These are phyloP conservation scores for Drosophila pectinifera DNA, from an alignment of 1,140 invertebrate genomes.

Conservation along the genomic window DNA sequence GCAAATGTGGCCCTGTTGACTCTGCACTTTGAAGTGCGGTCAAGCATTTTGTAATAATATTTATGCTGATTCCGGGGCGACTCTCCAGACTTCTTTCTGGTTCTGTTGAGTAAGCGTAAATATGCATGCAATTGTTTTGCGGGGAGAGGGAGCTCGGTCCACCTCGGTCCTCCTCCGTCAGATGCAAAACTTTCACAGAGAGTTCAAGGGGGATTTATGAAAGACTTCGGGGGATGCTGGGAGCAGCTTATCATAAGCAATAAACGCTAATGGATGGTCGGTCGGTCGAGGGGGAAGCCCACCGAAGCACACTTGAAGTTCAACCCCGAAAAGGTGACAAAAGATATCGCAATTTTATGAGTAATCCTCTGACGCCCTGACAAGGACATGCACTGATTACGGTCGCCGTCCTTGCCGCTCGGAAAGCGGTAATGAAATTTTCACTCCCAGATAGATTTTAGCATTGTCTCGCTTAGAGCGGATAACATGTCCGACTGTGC, in stretches of 20 bases:
- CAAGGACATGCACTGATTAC: slow-evolving; percentile 76
- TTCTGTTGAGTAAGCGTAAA: slow-evolving; percentile 40
- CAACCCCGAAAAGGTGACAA: slow-evolving; percentile 77
- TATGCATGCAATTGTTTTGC: not conserved
- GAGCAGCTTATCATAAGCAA: slow-evolving; percentile 70
- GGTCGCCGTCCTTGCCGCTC: slow-evolving; percentile 13
- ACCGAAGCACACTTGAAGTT: slow-evolving; percentile 33
- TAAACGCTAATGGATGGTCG: slow-evolving; percentile 74
- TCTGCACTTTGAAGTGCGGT: slow-evolving; percentile 68
- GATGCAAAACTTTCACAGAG: slow-evolving; percentile 14
- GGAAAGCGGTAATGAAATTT: slow-evolving; percentile 75
- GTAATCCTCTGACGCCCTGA: slow-evolving; percentile 78
- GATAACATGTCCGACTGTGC: slow-evolving; percentile 55
- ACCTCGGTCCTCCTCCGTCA: not conserved
- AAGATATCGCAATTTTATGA: slow-evolving; percentile 83
- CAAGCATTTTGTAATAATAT: slow-evolving; percentile 68
- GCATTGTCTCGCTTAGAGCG: slow-evolving; percentile 72
- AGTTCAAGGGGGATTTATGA: slow-evolving; percentile 33
- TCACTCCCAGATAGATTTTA: slow-evolving; percentile 79
- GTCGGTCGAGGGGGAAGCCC: slow-evolving; percentile 6
- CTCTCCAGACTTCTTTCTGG: slow-evolving; percentile 20
- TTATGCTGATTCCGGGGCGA: slow-evolving; percentile 45
- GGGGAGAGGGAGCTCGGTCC: not conserved
- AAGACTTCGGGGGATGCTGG: slow-evolving; percentile 11
- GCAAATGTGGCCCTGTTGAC: slow-evolving; percentile 63